Conservation (phyloP, 2,113 vertebrate species). For the Cairina moschata region DNA sequence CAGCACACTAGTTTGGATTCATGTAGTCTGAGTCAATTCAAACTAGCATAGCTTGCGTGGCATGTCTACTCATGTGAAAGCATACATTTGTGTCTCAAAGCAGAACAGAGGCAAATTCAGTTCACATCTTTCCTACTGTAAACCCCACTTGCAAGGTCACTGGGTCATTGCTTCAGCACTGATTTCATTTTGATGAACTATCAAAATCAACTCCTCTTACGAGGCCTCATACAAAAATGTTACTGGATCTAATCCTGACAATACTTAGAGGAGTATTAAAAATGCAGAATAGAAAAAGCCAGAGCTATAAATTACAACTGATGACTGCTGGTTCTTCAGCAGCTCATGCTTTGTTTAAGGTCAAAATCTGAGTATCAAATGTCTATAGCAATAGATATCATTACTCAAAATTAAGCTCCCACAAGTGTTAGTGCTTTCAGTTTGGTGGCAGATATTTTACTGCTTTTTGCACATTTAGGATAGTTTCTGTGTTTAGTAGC, state of each 20-base stretch:
- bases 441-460: neutral
- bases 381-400: neutral
- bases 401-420: constrained; percentile 6
- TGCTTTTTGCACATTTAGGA: neutral
- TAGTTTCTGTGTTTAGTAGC: neutral
- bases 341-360: neutral
- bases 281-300: neutral
- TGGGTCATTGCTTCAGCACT: neutral
- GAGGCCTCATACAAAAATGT: neutral
- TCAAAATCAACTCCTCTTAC: neutral
- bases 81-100: neutral
- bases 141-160: neutral
- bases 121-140: neutral
- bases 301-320: neutral
- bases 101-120: neutral
- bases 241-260: neutral
- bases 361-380: constrained; percentile 13
- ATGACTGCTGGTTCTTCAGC: neutral
- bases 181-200: neutral
- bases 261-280: neutral
- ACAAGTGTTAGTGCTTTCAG: neutral
- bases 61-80: neutral
- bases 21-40: neutral
- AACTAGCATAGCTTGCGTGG: neutral
- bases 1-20: neutral